Conservation (phyloP, 23 tunicate species). For the Ascidia mentula region DNA sequence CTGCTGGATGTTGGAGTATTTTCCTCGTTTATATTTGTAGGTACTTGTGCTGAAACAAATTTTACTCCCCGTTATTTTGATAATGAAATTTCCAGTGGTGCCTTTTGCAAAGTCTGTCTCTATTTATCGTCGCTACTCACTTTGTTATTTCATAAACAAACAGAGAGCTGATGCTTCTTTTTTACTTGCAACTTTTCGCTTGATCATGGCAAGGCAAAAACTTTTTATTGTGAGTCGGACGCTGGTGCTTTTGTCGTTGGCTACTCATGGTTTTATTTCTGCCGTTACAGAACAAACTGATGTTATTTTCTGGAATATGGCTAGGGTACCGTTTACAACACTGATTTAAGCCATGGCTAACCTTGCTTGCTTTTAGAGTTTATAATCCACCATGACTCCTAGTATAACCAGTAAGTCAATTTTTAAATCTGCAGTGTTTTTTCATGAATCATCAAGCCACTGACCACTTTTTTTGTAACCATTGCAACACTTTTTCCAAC, state of each 20-base stretch:
- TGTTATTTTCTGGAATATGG: neutral
- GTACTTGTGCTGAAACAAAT: neutral
- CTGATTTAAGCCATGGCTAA: no score
- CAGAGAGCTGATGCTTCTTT: neutral
- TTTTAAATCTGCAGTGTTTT: neutral
- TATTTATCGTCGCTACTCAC: neutral
- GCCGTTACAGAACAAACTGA: neutral
- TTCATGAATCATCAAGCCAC: neutral
- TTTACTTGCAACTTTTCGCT: neutral
- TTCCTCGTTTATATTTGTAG: neutral
- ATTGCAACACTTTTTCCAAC: neutral
- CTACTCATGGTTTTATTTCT: neutral
- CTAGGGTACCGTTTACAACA: neutral
- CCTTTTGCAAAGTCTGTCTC: neutral
- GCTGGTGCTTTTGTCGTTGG: neutral
- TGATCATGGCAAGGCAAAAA: neutral
- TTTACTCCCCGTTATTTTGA: neutral
- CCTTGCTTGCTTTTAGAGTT: no score
- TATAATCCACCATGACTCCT: neutral
- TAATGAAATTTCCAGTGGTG: constrained; percentile 1
- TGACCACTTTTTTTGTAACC: neutral
- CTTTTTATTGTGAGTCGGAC: neutral
- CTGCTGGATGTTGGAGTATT: no score
- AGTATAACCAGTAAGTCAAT: neutral
- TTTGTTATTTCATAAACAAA: neutral